Evolutionary conservation across 2,797 vertebrate species (phyloP).

Genomic region (Eulemur albifrons): DNA sequence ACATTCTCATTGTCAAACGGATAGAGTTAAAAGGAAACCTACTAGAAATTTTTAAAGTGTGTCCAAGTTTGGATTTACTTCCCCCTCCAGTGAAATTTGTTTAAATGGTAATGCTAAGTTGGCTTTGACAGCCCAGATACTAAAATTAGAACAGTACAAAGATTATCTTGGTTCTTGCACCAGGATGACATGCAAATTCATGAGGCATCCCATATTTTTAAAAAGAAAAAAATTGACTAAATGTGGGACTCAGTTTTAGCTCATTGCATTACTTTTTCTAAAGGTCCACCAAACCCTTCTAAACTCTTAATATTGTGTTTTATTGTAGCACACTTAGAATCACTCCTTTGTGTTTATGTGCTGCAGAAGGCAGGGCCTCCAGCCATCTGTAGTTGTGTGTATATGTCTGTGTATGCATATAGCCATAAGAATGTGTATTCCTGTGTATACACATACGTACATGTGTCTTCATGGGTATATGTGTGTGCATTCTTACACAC

Average conservation of each 20-base stretch:
- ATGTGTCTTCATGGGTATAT: not conserved
- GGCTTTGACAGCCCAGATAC: conserved; percentile 32
- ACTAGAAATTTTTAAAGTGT: not conserved
- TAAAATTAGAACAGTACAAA: conserved; percentile 28
- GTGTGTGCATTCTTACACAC: conserved; percentile 43
- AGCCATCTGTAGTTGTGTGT: not conserved
- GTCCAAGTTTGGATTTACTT: not conserved
- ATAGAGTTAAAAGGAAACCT: not conserved
- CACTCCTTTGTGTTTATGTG: not conserved
- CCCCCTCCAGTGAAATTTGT: not conserved
- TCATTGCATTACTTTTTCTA: not conserved
- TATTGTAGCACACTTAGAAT: not conserved
- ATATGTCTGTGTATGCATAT: conserved; percentile 1
- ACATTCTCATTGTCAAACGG: not conserved
- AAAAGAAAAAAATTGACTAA: not conserved
- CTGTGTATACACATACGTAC: conserved; percentile 21
- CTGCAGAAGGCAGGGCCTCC: not conserved
- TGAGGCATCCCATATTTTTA: not conserved
- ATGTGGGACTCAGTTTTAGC: not conserved
- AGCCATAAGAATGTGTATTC: not conserved
- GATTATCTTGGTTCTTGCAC: conserved; percentile 22
- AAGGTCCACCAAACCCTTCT: not conserved
- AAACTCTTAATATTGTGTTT: not conserved
- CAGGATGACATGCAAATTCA: conserved; percentile 57
- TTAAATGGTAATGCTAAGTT: conserved; percentile 17